Base-by-base conservation (phyloP, 2,113 vertebrate species). In the Chamaetylas fuelleborni region DNA sequence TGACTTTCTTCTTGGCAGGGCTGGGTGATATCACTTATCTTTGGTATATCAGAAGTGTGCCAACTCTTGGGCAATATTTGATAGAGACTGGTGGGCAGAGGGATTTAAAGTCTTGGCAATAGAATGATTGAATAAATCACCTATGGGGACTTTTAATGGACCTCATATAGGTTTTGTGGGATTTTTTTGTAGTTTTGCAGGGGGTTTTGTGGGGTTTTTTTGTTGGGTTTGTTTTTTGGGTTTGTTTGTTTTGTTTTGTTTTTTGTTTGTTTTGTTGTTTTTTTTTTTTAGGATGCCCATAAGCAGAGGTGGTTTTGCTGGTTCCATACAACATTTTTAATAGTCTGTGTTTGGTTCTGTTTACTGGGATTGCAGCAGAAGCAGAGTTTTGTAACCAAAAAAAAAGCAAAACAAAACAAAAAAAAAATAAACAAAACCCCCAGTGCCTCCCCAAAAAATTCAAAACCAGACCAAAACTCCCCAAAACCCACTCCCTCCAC, bases 151-250 rank as follows among this genome's bases (percentile, higher is more conserved):
- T 58, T 18, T 31, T 66, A 38, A 19, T 45, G 12, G 24, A 13
- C 5, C 13, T 76, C 5, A 1, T 16, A 5, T 8, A 12, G 7
- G 10, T 82, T 51, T 45, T 26, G 13, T 42, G 20, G 13, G 11
- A 7, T 20, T 42, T 85, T 81, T 45, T 45, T 45, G 19, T 45
- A 22, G 45, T 45, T 45, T 45, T 45, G 19, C 19, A 11, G 45
- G 45, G 19, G 9, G 66, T 17, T 29, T 69, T 14, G 4, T 0
- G 2, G 3, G 24, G 5, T 25, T 4, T 34, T 51, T 19, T 33
- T 18, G 16, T 24, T 31, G 14, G 4, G 3, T 56, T 56, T 56
- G 28, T 56, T 23, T 15, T 16, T 48, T 23, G 47, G 47, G 22
- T 56, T 57, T n/a, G 12, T n/a, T n/a, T n/a, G n/a, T n/a, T n/a